Evolutionary conservation across 2,888 invertebrate genomes (phyloP), one percentile per base, ranked within the genome.

Genomic region (Diploptera punctata): DNA sequence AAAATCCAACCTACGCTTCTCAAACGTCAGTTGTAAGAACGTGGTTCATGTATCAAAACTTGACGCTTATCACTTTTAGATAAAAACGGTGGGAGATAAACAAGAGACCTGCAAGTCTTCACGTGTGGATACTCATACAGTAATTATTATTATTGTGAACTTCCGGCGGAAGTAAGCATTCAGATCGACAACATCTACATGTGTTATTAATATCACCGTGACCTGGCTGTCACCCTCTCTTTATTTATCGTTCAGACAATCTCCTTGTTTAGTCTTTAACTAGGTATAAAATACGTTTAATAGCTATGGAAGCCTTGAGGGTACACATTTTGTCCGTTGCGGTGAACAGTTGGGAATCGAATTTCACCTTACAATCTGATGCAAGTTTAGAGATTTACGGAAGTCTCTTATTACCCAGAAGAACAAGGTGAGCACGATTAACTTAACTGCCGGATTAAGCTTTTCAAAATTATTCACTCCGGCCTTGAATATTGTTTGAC

Each of bases 141-240:
- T 62, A 62, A 62, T 62, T 62, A 62, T 33, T 33, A 31, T 33
- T 19, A 33, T 43, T 43, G 19, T 9, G 18, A 71, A 44, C 29
- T 71, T 69, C 60, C 60, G 68, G 68, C 57, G 70, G 61, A 68
- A 70, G 54, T 33, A 69, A 49, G 65, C 73, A 21, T 72, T 70
- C 38, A 72, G 68, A 29, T 52, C 47, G 67, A 67, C 67, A 67
- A 67, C 67, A 49, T 29, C 47, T 67, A 33, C 33, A 16, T 21
- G 33, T 61, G 61, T 61, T 61, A 31, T 49, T 10, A 24, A 13
- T 62, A 62, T 62, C 62, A 62, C 38, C 62, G 62, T 43, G 43
- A 43, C 62, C 60, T 19, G 7, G 10, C 62, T 29, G 31, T 33
- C 61, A 33, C 61, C 61, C 26, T 16, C 26, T 33, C 29, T 18